phyloP scores from a whole-genome alignment of 2,113 vertebrate species.

The Phylloscopus whistleri region DNA sequence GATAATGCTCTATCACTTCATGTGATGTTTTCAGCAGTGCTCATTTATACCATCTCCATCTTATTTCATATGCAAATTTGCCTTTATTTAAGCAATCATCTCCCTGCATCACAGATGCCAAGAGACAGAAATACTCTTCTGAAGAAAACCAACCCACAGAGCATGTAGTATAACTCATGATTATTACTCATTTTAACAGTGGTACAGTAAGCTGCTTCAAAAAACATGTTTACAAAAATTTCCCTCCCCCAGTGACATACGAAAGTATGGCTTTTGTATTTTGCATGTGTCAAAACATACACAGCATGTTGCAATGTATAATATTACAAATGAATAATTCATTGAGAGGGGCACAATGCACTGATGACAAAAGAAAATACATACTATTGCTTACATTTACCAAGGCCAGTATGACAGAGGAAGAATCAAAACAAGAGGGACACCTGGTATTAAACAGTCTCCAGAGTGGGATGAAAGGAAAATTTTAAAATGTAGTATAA shows the following conservation, averaged over 20 bases:
- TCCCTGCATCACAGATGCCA: constrained; percentile 11
- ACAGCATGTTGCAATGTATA: background rate
- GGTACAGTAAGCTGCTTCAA: background rate
- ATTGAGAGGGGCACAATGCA: background rate
- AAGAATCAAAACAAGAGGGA: background rate
- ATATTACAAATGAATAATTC: background rate
- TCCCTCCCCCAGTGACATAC: background rate
- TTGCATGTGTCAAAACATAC: background rate
- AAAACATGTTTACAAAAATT: background rate
- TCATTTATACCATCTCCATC: background rate
- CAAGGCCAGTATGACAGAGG: background rate
- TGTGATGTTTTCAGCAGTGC: constrained; percentile 32
- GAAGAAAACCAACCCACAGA: constrained; percentile 47
- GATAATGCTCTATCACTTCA: background rate
- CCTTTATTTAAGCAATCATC: constrained; percentile 27
- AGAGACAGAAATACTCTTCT: constrained; percentile 34
- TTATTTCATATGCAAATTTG: constrained; percentile 44
- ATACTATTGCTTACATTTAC: background rate
- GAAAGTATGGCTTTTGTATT: background rate
- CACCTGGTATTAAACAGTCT: background rate
- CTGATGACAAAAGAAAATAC: background rate
- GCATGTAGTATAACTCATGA: constrained; percentile 45
- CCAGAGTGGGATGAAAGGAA: background rate
- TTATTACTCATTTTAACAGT: constrained; percentile 50
- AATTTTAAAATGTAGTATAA: background rate